Evolutionary conservation across 1,140 invertebrate genomes (phyloP).

Genomic region (Cepaea nemoralis): DNA sequence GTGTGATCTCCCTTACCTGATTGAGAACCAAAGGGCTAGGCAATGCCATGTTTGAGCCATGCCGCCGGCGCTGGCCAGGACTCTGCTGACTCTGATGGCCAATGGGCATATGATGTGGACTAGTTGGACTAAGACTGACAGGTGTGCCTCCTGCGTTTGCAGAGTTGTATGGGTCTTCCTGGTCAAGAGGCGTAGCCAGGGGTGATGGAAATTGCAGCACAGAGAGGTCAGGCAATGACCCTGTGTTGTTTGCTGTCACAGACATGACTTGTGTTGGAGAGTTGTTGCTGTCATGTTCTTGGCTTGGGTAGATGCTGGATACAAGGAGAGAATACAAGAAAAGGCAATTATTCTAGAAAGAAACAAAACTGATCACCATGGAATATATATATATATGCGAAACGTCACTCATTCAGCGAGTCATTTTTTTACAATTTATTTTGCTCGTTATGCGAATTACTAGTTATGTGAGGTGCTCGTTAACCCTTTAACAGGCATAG

Average conservation of each 20-base stretch:
- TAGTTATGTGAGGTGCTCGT: too few species aligned
- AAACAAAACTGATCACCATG: too few species aligned
- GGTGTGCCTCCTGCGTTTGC: conserved; percentile 73
- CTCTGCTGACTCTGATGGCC: conserved; percentile 45
- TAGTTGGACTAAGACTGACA: conserved; percentile 51
- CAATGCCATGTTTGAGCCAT: conserved; percentile 44
- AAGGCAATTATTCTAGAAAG: too few species aligned
- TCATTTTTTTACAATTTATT: too few species aligned
- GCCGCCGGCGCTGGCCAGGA: conserved; percentile 55
- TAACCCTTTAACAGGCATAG: too few species aligned
- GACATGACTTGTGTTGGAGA: conserved; percentile 77
- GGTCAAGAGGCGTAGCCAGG: conserved; percentile 80
- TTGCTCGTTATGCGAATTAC: too few species aligned
- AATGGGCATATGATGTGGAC: conserved; percentile 46
- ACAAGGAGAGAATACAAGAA: neutral
- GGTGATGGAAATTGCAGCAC: conserved; percentile 89
- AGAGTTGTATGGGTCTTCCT: conserved; percentile 79
- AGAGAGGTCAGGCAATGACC: conserved; percentile 92
- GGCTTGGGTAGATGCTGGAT: conserved; percentile 81
- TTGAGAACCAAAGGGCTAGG: conserved; percentile 62
- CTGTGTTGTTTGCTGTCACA: conserved; percentile 79
- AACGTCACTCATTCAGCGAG: too few species aligned
- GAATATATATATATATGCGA: too few species aligned
- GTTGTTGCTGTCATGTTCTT: conserved; percentile 77
- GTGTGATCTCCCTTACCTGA: conserved; percentile 28